Percentiles rank a stretch among this genome's conserved stretches.
phyloP scores from a whole-genome alignment of 2,888 invertebrate species.

The Nephrotoma appendiculata region DNA sequence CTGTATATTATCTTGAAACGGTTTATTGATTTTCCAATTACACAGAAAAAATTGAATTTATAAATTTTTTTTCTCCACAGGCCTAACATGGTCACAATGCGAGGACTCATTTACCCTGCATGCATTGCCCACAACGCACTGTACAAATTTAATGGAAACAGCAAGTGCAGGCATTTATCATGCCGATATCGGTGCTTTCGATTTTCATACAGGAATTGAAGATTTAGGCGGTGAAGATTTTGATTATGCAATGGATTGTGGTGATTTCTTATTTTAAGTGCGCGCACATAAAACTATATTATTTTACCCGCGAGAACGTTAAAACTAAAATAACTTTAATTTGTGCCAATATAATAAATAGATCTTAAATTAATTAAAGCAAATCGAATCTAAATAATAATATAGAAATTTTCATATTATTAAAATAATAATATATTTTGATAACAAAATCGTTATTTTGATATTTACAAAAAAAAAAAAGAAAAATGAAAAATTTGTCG shows the following conservation, averaged over 20 bases:
- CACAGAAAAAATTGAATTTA: background rate
- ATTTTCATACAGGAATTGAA: constrained; percentile 35
- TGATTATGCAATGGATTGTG: constrained; percentile 57
- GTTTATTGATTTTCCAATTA: background rate
- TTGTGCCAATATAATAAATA: background rate
- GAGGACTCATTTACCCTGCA: constrained; percentile 51
- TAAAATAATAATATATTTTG: background rate
- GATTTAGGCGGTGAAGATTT: constrained; percentile 43
- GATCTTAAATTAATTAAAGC: background rate
- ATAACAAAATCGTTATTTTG: background rate
- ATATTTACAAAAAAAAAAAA: background rate
- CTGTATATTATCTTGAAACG: background rate
- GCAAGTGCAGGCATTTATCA: constrained; percentile 43
- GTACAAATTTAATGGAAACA: constrained; percentile 44
- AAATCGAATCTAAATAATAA: background rate
- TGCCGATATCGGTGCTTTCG: constrained; percentile 42
- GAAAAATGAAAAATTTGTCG: background rate
- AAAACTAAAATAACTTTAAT: background rate
- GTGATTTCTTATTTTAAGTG: constrained; percentile 53
- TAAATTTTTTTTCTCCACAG: constrained; percentile 21
- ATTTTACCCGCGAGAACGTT: background rate
- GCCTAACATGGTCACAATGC: constrained; percentile 49
- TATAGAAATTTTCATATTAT: background rate
- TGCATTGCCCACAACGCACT: constrained; percentile 48
- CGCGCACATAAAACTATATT: constrained; percentile 6